Conservation (phyloP, 2,797 vertebrate genomes). For the Cossypha caffra region DNA sequence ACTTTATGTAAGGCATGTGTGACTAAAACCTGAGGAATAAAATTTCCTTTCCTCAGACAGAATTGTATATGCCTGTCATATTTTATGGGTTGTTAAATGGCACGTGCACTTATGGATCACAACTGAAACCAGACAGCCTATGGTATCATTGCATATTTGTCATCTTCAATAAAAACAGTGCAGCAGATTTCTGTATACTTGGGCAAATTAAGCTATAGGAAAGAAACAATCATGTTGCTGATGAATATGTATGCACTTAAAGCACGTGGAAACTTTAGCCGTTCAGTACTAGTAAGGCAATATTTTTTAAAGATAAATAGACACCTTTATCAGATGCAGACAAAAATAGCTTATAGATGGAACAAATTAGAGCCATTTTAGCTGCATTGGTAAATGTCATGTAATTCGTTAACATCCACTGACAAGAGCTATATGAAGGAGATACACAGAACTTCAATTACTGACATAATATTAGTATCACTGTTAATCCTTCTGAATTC, state of each 20-base stretch:
- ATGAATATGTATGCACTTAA: background rate
- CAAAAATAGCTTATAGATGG: background rate
- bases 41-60: conserved; percentile 53
- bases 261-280: background rate
- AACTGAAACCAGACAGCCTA: background rate
- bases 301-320: background rate
- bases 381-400: background rate
- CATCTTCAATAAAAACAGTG: background rate
- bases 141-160: background rate
- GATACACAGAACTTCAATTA: background rate
- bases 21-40: conserved; percentile 60
- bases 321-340: background rate
- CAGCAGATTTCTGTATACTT: background rate
- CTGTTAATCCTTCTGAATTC: background rate
- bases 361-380: background rate
- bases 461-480: background rate
- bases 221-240: background rate
- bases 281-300: background rate
- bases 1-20: conserved; percentile 61
- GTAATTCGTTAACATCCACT: background rate
- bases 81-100: conserved; percentile 56
- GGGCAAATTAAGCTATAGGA: background rate
- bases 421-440: background rate
- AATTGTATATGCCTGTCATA: conserved; percentile 46
- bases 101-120: background rate